These are phyloP conservation scores for Axis porcinus DNA, from an alignment of 2,113 vertebrate genomes.

Conservation along the genomic window DNA sequence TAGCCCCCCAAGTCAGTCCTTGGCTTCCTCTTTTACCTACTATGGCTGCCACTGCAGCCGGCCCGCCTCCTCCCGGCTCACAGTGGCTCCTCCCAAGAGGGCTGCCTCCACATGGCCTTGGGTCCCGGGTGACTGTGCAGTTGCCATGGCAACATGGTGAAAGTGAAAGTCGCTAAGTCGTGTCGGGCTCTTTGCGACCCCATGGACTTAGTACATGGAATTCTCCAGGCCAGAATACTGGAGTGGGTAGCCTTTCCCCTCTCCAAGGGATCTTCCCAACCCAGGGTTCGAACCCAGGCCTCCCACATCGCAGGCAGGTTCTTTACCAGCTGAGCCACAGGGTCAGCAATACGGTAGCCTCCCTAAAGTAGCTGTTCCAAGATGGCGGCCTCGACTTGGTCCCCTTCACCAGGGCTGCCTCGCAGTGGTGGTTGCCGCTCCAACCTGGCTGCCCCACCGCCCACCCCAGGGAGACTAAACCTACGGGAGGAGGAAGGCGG, in stretches of 20 bases:
- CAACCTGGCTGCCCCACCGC: background rate
- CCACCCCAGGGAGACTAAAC: background rate
- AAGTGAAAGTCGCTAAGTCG: background rate
- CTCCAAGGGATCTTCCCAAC: background rate
- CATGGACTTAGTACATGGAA: background rate
- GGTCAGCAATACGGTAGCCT: fast-evolving
- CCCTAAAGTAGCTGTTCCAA: background rate
- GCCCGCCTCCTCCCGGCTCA: background rate
- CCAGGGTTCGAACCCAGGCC: background rate
- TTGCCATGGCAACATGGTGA: background rate
- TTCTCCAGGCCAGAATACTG: background rate
- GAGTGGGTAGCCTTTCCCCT: background rate
- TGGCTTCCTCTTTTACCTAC: background rate
- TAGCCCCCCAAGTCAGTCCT: background rate
- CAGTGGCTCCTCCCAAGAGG: background rate
- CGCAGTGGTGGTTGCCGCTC: background rate
- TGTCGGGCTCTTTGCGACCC: background rate
- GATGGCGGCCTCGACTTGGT: background rate
- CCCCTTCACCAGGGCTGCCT: background rate
- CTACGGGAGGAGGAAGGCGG: fast-evolving
- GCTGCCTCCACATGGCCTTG: background rate
- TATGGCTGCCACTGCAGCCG: background rate
- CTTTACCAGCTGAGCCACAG: background rate
- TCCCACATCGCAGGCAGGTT: background rate
- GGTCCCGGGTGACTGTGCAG: background rate